Base-by-base conservation (phyloP, 1,140 invertebrate species). In the Camponotus vicinus region DNA sequence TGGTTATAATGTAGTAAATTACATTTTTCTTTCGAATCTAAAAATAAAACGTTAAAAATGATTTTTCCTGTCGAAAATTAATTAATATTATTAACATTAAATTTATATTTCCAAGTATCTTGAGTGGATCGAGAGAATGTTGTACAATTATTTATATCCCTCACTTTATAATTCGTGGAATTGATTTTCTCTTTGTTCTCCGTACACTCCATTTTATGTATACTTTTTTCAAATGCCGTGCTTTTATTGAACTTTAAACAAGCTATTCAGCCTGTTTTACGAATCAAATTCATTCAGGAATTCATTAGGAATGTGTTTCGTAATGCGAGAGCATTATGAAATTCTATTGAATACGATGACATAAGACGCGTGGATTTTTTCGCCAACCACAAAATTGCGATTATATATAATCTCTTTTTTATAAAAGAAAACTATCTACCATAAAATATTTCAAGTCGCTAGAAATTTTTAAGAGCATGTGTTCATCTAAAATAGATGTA, bases 191-290 rank as follows among this genome's bases (percentile, higher is more conserved):
- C 42, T 45, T 63, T 63, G 21, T 63, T 63, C 13, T 15, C 42
- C 5, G 40, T 8, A 42, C 34, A 34, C 2, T 77, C 45, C 15
- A 55, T 77, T 42, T 4, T 42, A 77, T 40, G 42, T 61, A 42
- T 32, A 21, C 18, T 11, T 61, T 79, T 37, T 37, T 59, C 11
- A 64, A 4, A 0, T 34, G 6, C 34, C 9, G 8, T 7, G 18
- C 21, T 40, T 49, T 3, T 7, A 55, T 13, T 21, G 27, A 63
- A n/a, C 27, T 34, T 52, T 42, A 34, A 67, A 32, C 42, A 11
- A 69, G 64, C 42, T 67, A 67, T 11, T 67, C 64, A 9, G 37
- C 37, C 18, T 69, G n/a, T 67, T 21, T 18, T 21, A 69, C 11
- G 34, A 40, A 55, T 18, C 3, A 40, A 55, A 57, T 27, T 27